A percentile compares a stretch with the other conserved stretches of the same genome.
Evolutionary conservation across 2,113 vertebrate species (phyloP).

Genomic region (Pseudopodoces humilis): DNA sequence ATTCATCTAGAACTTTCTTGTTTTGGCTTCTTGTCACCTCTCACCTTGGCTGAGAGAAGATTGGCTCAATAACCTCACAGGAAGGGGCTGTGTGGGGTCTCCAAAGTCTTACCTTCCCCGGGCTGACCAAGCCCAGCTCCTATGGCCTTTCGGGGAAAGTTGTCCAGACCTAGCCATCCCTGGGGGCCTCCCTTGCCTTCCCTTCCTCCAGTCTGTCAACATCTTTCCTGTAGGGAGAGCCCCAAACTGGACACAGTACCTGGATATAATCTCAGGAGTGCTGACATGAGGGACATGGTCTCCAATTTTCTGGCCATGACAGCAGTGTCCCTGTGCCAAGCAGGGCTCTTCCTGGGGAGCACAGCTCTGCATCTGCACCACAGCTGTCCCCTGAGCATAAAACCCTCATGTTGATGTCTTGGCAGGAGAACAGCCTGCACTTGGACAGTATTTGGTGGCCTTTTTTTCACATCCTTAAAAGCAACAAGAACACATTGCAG

Average conservation of each 20-base stretch:
- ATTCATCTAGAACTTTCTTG: background rate
- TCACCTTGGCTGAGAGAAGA: background rate
- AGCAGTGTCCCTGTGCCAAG: accelerated
- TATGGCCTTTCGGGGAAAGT: background rate
- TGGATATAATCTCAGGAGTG: background rate
- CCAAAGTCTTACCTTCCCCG: background rate
- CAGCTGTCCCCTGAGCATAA: background rate
- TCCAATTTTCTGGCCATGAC: background rate
- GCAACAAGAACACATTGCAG: background rate
- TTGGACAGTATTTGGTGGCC: background rate
- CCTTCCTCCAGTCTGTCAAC: background rate
- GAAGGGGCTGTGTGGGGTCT: background rate
- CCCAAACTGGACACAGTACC: accelerated
- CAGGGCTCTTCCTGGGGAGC: background rate
- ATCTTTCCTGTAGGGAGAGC: background rate
- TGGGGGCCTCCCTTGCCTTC: background rate
- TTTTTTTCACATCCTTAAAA: background rate
- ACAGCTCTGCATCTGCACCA: background rate
- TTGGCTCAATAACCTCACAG: background rate
- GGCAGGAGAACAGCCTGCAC: background rate
- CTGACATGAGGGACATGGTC: background rate
- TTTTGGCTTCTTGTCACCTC: background rate
- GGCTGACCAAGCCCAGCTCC: background rate
- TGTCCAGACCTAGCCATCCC: background rate
- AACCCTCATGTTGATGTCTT: background rate